Evolutionary conservation across 2,888 invertebrate species (phyloP), one percentile per base, ranked within the genome.

Genomic region (Rosalia funebris): DNA sequence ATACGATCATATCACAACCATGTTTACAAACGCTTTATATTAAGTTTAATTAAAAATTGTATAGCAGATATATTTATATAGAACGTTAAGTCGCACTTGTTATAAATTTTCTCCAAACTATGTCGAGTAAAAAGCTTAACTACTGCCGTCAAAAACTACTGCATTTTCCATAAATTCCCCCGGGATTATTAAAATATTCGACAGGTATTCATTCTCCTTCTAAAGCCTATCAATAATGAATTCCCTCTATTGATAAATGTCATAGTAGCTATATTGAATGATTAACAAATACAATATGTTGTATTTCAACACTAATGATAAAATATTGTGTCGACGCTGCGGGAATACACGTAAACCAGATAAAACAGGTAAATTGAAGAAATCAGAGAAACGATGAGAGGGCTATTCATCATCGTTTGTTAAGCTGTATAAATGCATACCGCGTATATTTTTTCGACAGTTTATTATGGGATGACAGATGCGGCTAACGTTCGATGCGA

Each of bases 141-240:
- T n/a, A n/a, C n/a, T n/a, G n/a, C n/a, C n/a, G n/a, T n/a, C n/a
- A n/a, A n/a, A n/a, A n/a, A n/a, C n/a, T n/a, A n/a, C n/a, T n/a
- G n/a, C 3, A 25, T 25, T 25, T 25, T 7, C 25, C 3, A 7
- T 7, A 25, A 25, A 25, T 25, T 5, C 7, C 7, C 11, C 4
- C 48, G 14, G 50, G 5, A 39, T 11, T 39, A 50, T 39, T 50
- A 50, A 50, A 50, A 50, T 50, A 50, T 39, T 50, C 39, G 50
- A 39, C 50, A 50, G 50, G 50, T 50, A 39, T 14, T 20, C 25
- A n/a, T 42, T 32, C n/a, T n/a, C 10, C 11, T 39, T 17, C 48
- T n/a, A n/a, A 5, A 15, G 4, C 31, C n/a, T n/a, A 25, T 39
- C 15, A 39, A 39, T 50, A 50, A 50, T 50, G 50, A 20, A 50